Conservation (phyloP, 2,113 vertebrate genomes). For the Ceyx margarethae region DNA sequence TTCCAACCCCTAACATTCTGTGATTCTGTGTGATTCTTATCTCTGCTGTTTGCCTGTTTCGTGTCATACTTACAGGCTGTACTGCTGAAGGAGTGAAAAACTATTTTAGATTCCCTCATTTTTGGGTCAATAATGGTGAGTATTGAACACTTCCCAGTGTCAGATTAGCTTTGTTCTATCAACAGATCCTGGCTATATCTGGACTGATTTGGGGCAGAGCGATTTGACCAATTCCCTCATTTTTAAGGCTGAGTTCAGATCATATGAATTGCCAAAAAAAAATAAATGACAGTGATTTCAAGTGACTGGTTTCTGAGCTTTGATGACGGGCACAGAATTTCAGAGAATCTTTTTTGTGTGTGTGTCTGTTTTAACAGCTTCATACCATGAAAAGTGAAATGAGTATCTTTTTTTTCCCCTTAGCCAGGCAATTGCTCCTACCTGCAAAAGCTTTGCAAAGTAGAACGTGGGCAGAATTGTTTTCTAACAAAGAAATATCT, state of each 20-base stretch:
- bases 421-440: background rate
- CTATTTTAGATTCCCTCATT: background rate
- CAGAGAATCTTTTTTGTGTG: background rate
- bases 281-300: background rate
- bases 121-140: background rate
- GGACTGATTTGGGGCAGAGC: background rate
- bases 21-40: background rate
- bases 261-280: background rate
- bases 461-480: background rate
- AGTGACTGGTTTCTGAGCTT: background rate
- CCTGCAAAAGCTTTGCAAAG: background rate
- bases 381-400: background rate
- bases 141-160: background rate
- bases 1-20: no score
- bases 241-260: background rate
- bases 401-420: background rate
- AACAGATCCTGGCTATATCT: background rate
- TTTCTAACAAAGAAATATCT: background rate
- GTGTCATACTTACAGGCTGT: background rate
- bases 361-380: background rate
- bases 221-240: background rate
- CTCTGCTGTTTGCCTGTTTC: background rate
- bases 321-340: background rate
- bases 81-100: background rate
- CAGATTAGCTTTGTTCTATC: background rate